Evolutionary conservation across 1,140 invertebrate species (phyloP).

Genomic region (Ptiloglossa arizonensis): DNA sequence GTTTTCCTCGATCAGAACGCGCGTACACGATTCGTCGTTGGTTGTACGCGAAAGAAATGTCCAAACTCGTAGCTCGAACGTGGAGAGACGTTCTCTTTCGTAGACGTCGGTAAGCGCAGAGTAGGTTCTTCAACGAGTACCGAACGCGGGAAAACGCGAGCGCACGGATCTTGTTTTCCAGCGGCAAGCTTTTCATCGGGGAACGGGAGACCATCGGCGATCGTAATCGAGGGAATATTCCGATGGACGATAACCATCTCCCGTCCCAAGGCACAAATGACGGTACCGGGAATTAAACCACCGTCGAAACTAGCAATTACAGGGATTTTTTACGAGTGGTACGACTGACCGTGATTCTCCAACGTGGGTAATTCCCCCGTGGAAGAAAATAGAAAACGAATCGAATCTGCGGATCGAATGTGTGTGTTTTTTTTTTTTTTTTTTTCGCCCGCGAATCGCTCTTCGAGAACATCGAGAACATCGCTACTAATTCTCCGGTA

Average conservation of each 20-base stretch:
- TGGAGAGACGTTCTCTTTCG: slow-evolving; percentile 58
- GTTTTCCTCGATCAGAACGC: slow-evolving; percentile 60
- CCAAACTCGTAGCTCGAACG: too few relatives aligned
- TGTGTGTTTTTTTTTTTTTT: too few relatives aligned
- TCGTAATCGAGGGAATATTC: background rate
- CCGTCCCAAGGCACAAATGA: background rate
- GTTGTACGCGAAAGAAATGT: too few relatives aligned
- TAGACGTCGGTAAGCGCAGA: too few relatives aligned
- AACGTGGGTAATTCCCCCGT: too few relatives aligned
- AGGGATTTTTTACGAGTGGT: background rate
- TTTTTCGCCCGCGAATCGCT: too few relatives aligned
- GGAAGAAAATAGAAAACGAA: background rate
- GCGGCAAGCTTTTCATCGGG: background rate
- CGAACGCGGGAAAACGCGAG: background rate
- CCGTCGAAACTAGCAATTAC: background rate
- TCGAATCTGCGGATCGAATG: too few relatives aligned
- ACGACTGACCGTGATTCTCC: background rate
- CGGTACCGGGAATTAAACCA: background rate
- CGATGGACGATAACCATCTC: background rate
- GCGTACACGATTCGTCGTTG: slow-evolving; percentile 60
- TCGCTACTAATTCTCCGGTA: too few relatives aligned
- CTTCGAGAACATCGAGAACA: too few relatives aligned
- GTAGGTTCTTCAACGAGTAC: too few relatives aligned
- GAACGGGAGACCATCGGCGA: background rate
- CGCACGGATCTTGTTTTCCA: background rate